Percentiles rank a stretch among this genome's conserved stretches.
These are phyloP conservation scores for Callimorpha dominula DNA, from an alignment of 2,888 invertebrate species.

Conservation along the genomic window DNA sequence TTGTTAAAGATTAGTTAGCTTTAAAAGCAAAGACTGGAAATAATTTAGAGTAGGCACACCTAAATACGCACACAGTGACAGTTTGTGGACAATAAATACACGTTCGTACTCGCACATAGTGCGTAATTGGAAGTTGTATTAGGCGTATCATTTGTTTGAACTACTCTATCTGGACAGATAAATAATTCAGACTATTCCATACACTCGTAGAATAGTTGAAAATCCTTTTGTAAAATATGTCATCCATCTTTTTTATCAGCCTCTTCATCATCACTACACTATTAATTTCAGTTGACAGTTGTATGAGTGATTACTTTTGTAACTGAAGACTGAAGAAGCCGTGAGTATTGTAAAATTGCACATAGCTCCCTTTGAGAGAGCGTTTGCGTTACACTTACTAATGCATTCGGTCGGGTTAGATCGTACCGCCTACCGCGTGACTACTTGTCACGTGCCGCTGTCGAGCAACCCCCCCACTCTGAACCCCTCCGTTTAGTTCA, in stretches of 20 bases:
- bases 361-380: constrained; percentile 38
- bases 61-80: too few species aligned
- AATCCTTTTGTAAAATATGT: background rate
- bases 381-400: constrained; percentile 50
- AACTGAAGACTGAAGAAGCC: background rate
- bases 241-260: constrained; percentile 4
- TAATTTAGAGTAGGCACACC: too few species aligned
- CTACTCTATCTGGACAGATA: too few species aligned
- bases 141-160: too few species aligned
- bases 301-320: background rate
- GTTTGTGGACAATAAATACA: too few species aligned
- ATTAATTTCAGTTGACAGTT: constrained; percentile 10
- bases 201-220: background rate
- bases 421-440: constrained; percentile 61
- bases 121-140: too few species aligned
- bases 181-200: background rate
- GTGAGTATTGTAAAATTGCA: constrained; percentile 27
- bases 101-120: too few species aligned
- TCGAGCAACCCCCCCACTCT: constrained; percentile 37
- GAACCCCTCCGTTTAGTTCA: constrained; percentile 19
- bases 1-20: too few species aligned
- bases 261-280: background rate
- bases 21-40: too few species aligned
- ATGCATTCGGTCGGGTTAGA: constrained; percentile 59
- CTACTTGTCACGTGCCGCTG: constrained; percentile 68